Evolutionary conservation across 2,113 vertebrate species (phyloP).

Genomic region (Leptocoma aspasia): DNA sequence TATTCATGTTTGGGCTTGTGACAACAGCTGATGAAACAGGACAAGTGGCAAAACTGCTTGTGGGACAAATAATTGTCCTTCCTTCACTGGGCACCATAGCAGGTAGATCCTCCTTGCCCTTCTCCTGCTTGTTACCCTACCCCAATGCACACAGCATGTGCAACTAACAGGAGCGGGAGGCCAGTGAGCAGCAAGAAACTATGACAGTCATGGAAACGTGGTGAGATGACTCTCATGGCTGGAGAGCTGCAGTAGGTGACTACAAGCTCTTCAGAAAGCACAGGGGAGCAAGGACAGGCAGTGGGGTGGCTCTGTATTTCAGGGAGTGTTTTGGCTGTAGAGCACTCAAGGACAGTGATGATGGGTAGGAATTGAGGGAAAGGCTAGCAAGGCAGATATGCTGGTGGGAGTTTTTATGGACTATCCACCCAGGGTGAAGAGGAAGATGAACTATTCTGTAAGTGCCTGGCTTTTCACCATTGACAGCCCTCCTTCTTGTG

Average conservation of each 20-base stretch:
- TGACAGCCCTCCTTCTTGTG: not conserved
- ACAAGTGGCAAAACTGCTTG: not conserved
- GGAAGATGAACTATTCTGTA: not conserved
- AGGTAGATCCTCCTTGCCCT: not conserved
- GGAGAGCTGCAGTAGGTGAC: not conserved
- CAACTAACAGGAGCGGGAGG: not conserved
- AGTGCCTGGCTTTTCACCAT: not conserved
- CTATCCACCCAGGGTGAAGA: not conserved
- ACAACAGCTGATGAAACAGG: not conserved
- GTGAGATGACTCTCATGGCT: not conserved
- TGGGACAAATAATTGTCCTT: not conserved
- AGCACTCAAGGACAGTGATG: not conserved
- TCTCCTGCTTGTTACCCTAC: not conserved
- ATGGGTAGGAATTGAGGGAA: not conserved
- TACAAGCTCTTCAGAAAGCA: not conserved
- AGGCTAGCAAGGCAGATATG: not conserved
- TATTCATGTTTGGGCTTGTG: not conserved
- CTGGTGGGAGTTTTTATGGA: too few relatives aligned
- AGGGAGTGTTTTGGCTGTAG: not conserved
- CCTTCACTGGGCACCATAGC: not conserved
- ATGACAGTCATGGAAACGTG: rapidly evolving
- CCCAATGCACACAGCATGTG: rapidly evolving
- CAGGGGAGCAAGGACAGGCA: not conserved
- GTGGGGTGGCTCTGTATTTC: not conserved
- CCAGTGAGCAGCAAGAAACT: not conserved